phyloP scores from a whole-genome alignment of 2,888 invertebrate genomes.

The Dynastes maya region DNA sequence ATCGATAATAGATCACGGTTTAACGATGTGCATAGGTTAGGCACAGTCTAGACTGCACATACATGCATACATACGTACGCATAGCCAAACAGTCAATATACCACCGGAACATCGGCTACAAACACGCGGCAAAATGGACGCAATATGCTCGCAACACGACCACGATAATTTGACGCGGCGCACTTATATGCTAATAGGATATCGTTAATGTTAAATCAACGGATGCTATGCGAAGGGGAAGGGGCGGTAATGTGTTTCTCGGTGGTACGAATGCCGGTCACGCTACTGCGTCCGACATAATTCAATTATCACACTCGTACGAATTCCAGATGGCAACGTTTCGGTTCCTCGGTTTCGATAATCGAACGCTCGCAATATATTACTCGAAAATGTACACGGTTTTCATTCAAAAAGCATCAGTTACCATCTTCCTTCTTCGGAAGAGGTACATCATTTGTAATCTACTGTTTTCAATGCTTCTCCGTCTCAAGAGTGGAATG shows the following conservation, averaged over 20 bases:
- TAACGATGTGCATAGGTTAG: neutral
- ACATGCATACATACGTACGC: neutral
- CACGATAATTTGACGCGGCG: conserved; percentile 26
- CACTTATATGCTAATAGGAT: conserved; percentile 40
- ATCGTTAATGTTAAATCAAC: conserved; percentile 37
- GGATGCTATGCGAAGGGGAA: neutral
- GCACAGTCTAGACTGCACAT: neutral
- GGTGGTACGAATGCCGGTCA: neutral
- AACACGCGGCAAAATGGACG: conserved; percentile 7
- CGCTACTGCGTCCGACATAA: conserved; percentile 11
- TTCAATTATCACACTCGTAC: conserved; percentile 10
- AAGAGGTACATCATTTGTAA: too few relatives aligned
- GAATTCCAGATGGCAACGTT: too few relatives aligned
- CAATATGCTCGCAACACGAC: conserved; percentile 27
- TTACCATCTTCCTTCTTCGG: too few relatives aligned
- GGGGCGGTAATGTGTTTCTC: conserved; percentile 19
- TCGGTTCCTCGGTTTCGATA: too few relatives aligned
- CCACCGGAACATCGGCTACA: neutral
- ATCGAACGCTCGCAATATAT: too few relatives aligned
- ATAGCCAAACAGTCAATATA: neutral
- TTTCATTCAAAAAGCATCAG: too few relatives aligned
- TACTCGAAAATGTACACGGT: too few relatives aligned
- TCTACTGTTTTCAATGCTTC: too few relatives aligned
- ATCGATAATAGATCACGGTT: too few relatives aligned
- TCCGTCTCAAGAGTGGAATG: too few relatives aligned